Evolutionary conservation across 2,113 vertebrate genomes (phyloP).

Genomic region (Heloderma charlesbogerti): DNA sequence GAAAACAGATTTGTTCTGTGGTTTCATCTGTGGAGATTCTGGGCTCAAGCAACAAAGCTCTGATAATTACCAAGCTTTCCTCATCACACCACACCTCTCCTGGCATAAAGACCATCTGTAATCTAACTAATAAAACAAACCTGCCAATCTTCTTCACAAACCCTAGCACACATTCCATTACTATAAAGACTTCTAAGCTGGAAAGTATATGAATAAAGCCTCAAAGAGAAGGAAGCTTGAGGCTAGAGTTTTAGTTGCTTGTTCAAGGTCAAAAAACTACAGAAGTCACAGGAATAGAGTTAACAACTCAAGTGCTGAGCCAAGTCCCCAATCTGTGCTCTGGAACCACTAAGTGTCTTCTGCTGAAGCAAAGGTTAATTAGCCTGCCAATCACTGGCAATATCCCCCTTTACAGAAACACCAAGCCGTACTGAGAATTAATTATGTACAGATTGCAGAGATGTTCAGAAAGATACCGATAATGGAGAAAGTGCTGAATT

Average conservation of each 20-base stretch:
- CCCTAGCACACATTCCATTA: not conserved
- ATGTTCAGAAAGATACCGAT: not conserved
- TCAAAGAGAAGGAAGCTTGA: not conserved
- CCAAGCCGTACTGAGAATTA: not conserved
- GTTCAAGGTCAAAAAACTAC: constrained; percentile 1
- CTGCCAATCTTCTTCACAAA: not conserved
- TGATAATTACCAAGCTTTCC: not conserved
- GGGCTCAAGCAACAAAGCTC: not conserved
- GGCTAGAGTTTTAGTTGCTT: not conserved
- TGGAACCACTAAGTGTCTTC: not conserved
- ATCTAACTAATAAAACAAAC: not conserved
- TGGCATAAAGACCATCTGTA: not conserved
- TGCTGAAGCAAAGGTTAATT: constrained; percentile 19
- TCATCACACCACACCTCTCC: not conserved
- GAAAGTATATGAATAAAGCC: not conserved
- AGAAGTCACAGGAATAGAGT: not conserved
- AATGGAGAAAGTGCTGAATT: not conserved
- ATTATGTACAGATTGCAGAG: constrained; percentile 3
- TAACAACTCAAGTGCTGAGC: not conserved
- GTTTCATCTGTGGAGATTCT: not conserved
- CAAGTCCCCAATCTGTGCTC: not conserved
- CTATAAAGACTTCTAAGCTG: not conserved
- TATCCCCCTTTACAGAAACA: not conserved
- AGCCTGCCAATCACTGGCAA: constrained; percentile 4
- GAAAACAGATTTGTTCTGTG: not conserved